Percentiles rank a stretch among this genome's conserved stretches.
phyloP scores from a whole-genome alignment of 2,797 vertebrate species.

The Spondyliosoma cantharus region DNA sequence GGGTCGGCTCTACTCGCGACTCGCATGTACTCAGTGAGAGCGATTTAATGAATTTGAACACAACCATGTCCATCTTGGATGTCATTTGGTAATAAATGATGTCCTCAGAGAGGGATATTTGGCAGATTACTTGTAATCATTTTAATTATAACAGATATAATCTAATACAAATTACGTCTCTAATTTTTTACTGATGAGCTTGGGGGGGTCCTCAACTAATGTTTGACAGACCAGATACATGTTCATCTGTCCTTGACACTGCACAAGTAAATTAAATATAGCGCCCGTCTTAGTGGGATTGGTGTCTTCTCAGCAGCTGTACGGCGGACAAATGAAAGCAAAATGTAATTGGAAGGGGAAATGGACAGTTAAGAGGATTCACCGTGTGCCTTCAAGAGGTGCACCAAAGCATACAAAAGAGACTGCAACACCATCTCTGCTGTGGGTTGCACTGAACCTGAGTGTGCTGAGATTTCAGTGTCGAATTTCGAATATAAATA shows the following conservation, averaged over 20 bases:
- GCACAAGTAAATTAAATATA: conserved; percentile 43
- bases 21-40: neutral
- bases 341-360: conserved; percentile 8
- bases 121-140: conserved; percentile 9
- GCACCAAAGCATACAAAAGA: conserved; percentile 5
- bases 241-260: conserved; percentile 17
- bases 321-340: neutral
- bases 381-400: neutral
- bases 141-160: conserved; percentile 49
- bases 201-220: neutral
- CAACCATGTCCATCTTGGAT: conserved; percentile 21
- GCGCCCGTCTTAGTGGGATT: neutral
- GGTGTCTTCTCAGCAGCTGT: neutral
- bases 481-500: neutral
- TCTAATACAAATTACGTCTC: conserved; percentile 36
- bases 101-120: neutral
- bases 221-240: conserved; percentile 27
- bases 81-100: conserved; percentile 34
- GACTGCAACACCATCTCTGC: neutral
- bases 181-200: conserved; percentile 43
- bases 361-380: conserved; percentile 4
- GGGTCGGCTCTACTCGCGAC: neutral
- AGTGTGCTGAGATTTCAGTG: neutral
- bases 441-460: neutral
- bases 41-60: conserved; percentile 16